Percentiles rank a stretch among this genome's conserved stretches.
Conservation (phyloP, 2,888 invertebrate genomes). For the Ischnus inquisitorius region DNA sequence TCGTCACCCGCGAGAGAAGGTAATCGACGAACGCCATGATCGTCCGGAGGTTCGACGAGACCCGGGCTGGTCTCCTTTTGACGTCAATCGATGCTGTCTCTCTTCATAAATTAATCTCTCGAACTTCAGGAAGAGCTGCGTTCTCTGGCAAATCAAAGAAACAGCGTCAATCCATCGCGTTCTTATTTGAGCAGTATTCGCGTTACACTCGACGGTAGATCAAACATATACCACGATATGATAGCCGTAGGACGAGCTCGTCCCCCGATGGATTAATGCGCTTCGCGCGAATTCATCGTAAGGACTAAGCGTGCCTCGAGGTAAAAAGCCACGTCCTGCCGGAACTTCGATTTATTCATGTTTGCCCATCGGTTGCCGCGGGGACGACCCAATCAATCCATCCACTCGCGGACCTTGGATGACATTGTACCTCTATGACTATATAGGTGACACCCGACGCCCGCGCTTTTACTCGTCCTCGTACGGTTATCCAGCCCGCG, state of each 20-base stretch:
- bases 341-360: constrained; percentile 75
- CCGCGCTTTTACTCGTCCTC: constrained; percentile 38
- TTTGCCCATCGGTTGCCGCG: constrained; percentile 84
- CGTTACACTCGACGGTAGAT: no score
- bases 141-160: background rate
- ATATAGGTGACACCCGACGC: constrained; percentile 19
- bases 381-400: constrained; percentile 84
- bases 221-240: background rate
- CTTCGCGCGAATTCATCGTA: constrained; percentile 36
- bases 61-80: background rate
- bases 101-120: background rate
- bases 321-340: constrained; percentile 60
- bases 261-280: constrained; percentile 41
- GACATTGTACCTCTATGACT: background rate
- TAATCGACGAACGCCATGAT: constrained; percentile 35
- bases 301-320: constrained; percentile 53
- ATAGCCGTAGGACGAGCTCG: background rate
- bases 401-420: constrained; percentile 47
- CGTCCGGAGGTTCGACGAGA: background rate
- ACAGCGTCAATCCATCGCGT: background rate
- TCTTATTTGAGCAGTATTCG: background rate
- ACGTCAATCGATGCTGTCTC: background rate
- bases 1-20: background rate
- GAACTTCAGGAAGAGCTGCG: background rate
- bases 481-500: constrained; percentile 1